These are phyloP conservation scores for Chionoecetes opilio DNA, from an alignment of 1,140 invertebrate genomes.

Conservation along the genomic window DNA sequence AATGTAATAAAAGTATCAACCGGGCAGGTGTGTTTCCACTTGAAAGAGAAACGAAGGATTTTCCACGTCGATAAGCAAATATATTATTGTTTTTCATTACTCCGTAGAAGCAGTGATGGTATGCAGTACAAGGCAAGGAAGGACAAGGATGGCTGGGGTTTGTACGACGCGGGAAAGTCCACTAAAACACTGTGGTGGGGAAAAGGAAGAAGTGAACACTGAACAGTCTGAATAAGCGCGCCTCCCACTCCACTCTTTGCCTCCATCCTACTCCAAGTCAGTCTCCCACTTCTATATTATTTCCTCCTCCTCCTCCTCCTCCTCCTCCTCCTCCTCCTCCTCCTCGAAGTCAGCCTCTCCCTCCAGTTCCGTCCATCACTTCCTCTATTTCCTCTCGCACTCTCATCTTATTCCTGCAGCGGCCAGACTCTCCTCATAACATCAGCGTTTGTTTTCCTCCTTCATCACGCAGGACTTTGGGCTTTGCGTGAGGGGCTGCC, in stretches of 20 bases:
- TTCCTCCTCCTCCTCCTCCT: background rate
- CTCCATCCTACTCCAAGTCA: background rate
- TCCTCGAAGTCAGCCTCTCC: background rate
- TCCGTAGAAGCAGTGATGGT: background rate
- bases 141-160: background rate
- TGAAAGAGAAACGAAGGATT: background rate
- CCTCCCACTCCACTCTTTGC: background rate
- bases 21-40: background rate
- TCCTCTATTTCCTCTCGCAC: conserved; percentile 3
- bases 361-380: background rate
- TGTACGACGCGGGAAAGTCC: background rate
- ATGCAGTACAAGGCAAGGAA: background rate
- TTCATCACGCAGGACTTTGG: background rate
- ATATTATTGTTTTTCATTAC: background rate
- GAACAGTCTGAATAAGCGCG: background rate
- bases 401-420: conserved; percentile 28
- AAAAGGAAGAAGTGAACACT: background rate
- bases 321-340: background rate
- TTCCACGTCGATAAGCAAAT: background rate
- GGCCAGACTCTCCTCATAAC: background rate
- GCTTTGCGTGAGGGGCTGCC: background rate
- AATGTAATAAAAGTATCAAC: background rate
- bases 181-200: background rate
- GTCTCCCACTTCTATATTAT: background rate
- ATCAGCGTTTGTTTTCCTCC: background rate